Conservation (phyloP, 2,888 invertebrate species). For the Gymnosoma rotundatum region DNA sequence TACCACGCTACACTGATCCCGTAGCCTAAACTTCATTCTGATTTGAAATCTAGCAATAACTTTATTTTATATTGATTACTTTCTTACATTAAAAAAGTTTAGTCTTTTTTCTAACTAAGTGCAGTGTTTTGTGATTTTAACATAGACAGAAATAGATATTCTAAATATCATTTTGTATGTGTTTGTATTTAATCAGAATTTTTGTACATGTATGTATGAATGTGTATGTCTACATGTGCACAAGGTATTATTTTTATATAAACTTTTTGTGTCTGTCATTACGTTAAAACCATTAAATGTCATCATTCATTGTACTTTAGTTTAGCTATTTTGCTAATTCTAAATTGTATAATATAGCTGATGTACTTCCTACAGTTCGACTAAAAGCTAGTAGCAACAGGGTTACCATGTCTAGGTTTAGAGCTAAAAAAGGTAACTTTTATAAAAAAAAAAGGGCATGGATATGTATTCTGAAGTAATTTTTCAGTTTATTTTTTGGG, state of each 20-base stretch:
- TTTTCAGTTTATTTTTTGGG: no score
- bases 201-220: background rate
- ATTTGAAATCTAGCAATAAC: no score
- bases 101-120: background rate
- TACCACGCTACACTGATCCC: no score
- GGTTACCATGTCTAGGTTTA: background rate
- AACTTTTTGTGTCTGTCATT: slow-evolving; percentile 55
- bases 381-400: background rate
- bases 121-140: slow-evolving; percentile 21
- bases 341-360: slow-evolving; percentile 28
- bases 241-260: slow-evolving; percentile 33
- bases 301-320: slow-evolving; percentile 68
- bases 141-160: slow-evolving; percentile 10
- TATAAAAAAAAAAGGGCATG: no score
- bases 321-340: slow-evolving; percentile 49
- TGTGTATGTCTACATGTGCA: slow-evolving; percentile 11
- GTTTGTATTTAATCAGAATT: slow-evolving; percentile 10
- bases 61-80: no score
- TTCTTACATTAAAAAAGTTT: no score
- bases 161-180: slow-evolving; percentile 21
- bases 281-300: slow-evolving; percentile 70
- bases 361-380: slow-evolving; percentile 22
- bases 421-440: no score
- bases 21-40: no score
- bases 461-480: no score